Conservation (phyloP, 2,888 invertebrate genomes). For the Drosophila pseudotakahashii region DNA sequence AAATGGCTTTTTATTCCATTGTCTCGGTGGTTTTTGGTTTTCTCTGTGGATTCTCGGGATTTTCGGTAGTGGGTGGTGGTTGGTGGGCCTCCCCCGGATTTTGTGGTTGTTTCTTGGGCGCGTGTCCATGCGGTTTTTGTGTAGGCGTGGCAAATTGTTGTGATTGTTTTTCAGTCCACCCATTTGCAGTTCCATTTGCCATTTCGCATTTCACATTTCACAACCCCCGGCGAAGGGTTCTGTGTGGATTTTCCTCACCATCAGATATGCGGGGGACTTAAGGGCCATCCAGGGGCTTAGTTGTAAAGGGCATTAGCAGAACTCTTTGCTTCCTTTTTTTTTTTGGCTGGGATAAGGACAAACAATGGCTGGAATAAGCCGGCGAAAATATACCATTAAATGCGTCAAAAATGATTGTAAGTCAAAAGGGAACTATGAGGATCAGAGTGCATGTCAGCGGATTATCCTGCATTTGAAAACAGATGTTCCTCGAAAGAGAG, state of each 20-base stretch:
- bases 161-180: slow-evolving; percentile 61
- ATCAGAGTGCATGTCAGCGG: slow-evolving; percentile 3
- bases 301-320: slow-evolving; percentile 20
- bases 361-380: slow-evolving; percentile 18
- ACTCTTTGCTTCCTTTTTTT: slow-evolving; percentile 3
- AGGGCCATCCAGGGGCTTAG: slow-evolving; percentile 26
- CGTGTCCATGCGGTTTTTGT: slow-evolving; percentile 69
- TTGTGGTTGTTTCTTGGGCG: slow-evolving; percentile 45
- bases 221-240: slow-evolving; percentile 24
- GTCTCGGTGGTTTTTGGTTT: slow-evolving; percentile 21
- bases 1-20: slow-evolving; percentile 72
- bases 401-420: slow-evolving; percentile 14
- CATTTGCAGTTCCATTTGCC: slow-evolving; percentile 3
- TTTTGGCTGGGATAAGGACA: slow-evolving; percentile 5
- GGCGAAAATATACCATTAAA: slow-evolving; percentile 9
- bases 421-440: slow-evolving; percentile 28
- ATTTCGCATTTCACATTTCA: slow-evolving; percentile 30
- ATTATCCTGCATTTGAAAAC: slow-evolving; percentile 11
- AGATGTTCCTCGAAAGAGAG: neutral
- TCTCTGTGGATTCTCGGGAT: slow-evolving; percentile 10
- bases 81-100: too few species aligned
- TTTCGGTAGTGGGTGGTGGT: slow-evolving; percentile 11
- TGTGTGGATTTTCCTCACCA: slow-evolving; percentile 14
- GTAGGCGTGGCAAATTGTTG: slow-evolving; percentile 77
- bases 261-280: slow-evolving; percentile 12